phyloP scores from a whole-genome alignment of 2,113 vertebrate genomes.

The Chloropsis cyanopogon region DNA sequence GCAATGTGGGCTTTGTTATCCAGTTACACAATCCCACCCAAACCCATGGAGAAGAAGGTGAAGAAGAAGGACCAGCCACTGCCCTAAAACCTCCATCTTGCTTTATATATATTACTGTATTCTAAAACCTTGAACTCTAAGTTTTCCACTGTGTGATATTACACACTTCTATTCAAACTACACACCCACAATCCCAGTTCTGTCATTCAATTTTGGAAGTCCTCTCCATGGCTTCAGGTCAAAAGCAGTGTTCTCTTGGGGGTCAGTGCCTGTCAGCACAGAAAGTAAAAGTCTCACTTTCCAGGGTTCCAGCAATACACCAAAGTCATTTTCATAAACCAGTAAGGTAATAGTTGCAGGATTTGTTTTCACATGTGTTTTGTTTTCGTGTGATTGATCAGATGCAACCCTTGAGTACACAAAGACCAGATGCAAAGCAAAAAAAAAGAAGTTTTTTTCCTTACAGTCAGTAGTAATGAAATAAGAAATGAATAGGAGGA shows the following conservation, averaged over 20 bases:
- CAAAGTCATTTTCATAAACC: neutral
- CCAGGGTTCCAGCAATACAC: neutral
- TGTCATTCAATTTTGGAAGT: neutral
- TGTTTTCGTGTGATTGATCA: neutral
- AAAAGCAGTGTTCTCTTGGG: neutral
- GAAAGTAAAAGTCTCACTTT: neutral
- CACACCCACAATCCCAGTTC: neutral
- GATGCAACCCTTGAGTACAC: neutral
- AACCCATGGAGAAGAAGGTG: neutral
- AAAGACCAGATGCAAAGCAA: neutral
- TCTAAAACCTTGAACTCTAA: neutral
- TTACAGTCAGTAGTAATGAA: neutral
- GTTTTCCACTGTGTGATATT: neutral
- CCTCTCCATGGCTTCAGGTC: neutral
- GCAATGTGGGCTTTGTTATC: neutral
- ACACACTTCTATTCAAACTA: neutral
- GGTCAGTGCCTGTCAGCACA: rapidly evolving
- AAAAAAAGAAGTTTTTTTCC: neutral
- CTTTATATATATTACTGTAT: neutral
- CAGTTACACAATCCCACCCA: neutral
- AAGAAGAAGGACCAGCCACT: neutral
- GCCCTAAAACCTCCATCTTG: neutral
- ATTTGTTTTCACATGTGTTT: neutral
- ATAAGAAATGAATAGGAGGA: neutral
- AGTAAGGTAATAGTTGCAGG: neutral